Evolutionary conservation across 2,888 invertebrate genomes (phyloP), one percentile per base, ranked within the genome.

Genomic region (Anagyrus pseudococci): DNA sequence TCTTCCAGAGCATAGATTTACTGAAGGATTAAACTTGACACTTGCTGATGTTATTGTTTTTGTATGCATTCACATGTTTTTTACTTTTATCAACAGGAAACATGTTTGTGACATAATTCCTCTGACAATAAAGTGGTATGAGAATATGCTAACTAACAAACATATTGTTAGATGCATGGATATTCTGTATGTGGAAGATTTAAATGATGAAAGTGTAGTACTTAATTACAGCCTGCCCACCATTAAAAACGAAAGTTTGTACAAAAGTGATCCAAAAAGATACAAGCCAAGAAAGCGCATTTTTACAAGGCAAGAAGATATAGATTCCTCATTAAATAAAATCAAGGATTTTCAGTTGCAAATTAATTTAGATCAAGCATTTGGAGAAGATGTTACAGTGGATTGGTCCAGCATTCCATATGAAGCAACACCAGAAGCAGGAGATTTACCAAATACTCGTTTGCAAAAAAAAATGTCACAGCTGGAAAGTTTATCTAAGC

Each of bases 21-120:
- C 92, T 2, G 95, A 96, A 82, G 95, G 94, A 1, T 88, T 90
- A 1, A 86, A 85, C 67, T 85, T 95, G 73, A 93, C 94, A 0
- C 82, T 96, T 69, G 89, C 95, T 3, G 96, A 96, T 81, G 77
- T 94, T 43, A 86, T 96, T 62, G 83, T 96, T 60, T 87, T 89
- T 71, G 88, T 92, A 1, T 88, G 89, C 72, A 85, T 90, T 72
- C 82, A 87, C 67, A 82, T 91, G 26, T 79, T 91, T 52, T 82
- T 88, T 29, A 78, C 84, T 67, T 78, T 82, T 37, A 81, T 86
- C 55, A 61, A 72, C 2, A 69, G 68, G n/a, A 67, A 70, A 1
- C 66, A 66, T 15, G 61, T 76, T 20, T 33, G 67, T 1, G 70
- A 80, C 29, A 68, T 84, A 47, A 79, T 92, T 66, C 91, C 92